Percentiles rank a stretch among this genome's conserved stretches.
Evolutionary conservation across 53 echinoderm and acorn worm species (phyloP).

Genomic region (Astropecten irregularis): DNA sequence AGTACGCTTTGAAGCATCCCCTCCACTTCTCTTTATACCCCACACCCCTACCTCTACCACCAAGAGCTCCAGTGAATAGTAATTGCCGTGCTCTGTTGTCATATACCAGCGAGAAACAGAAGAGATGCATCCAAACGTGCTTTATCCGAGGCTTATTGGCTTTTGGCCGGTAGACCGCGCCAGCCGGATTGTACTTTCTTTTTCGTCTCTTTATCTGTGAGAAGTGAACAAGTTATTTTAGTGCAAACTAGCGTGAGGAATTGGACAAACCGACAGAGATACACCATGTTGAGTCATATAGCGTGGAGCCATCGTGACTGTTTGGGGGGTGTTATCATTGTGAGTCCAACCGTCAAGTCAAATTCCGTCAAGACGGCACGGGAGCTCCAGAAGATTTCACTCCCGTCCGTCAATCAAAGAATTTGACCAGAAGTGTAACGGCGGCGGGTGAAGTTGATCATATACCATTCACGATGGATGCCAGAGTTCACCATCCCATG

Average conservation of each 20-base stretch:
- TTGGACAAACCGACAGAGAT: constrained; percentile 23
- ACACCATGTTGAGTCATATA: constrained; percentile 18
- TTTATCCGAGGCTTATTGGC: constrained; percentile 23
- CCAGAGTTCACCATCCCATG: no score
- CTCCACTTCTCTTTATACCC: no score
- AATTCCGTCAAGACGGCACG: no score
- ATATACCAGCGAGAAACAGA: no score
- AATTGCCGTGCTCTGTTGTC: constrained; percentile 13
- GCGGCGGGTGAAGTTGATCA: no score
- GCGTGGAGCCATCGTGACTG: constrained; percentile 1
- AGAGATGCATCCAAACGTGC: neutral
- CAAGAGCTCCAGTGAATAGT: neutral
- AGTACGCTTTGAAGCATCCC: constrained; percentile 27
- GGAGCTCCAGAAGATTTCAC: constrained; percentile 21
- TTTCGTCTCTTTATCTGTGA: neutral
- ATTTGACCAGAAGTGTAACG: no score
- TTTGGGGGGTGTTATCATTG: neutral
- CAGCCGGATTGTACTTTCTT: constrained; percentile 36
- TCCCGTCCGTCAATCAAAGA: constrained; percentile 35
- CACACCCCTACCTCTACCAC: neutral
- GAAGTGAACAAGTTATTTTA: constrained; percentile 45
- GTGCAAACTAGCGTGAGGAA: constrained; percentile 34
- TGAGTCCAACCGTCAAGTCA: constrained; percentile 24
- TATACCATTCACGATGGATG: no score
- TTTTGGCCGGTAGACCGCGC: neutral